Evolutionary conservation across 1,140 invertebrate genomes (phyloP), one percentile per base, ranked within the genome.

Genomic region (Drosophila athabasca): DNA sequence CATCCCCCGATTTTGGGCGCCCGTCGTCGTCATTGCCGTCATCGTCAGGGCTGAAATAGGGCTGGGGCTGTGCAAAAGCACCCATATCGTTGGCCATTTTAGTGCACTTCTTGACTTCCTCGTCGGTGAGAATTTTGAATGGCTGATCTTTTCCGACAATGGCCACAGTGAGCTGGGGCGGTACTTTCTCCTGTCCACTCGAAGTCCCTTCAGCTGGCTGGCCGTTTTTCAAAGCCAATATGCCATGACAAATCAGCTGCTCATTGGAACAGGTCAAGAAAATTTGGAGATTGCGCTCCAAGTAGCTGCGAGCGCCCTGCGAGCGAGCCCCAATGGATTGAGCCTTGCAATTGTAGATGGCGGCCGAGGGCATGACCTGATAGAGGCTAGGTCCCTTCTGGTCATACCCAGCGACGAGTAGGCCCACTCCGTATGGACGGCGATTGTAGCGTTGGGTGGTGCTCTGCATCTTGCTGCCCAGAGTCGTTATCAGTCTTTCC

Each of bases 251-350:
- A 15, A 99, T 95, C 43, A 99, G 91, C 51, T 99, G 96, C 66
- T 98, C 95, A 7, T 97, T 92, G 68, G 94, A 92, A 90, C 95
- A 95, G 15, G 94, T 93, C 31, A 55, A 46, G 92, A 99, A 97
- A 69, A 95, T 94, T 70, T 94, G 95, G 19, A 99, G 92, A 91
- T 99, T 95, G 81, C 98, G 98, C 92, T 99, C 99, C 52, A 99
- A 93, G 92, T 99, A 99, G 15, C 99, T 99, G 60, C 98, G 93
- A 15, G 99, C 98, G 77, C 97, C 98, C 91, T 99, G 99, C 3
- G 98, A 99, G 31, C 99, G 93, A n/a, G 98, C 95, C 1, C 99
- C 99, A 79, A 99, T 99, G 1, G 99, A 98, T 97, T 99, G 99
- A 9, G 98, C 97, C 91, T 98, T 97, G 92, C 98, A 99, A 92